Base-by-base conservation (phyloP, 1,140 invertebrate species). In the Nasonia vitripennis region DNA sequence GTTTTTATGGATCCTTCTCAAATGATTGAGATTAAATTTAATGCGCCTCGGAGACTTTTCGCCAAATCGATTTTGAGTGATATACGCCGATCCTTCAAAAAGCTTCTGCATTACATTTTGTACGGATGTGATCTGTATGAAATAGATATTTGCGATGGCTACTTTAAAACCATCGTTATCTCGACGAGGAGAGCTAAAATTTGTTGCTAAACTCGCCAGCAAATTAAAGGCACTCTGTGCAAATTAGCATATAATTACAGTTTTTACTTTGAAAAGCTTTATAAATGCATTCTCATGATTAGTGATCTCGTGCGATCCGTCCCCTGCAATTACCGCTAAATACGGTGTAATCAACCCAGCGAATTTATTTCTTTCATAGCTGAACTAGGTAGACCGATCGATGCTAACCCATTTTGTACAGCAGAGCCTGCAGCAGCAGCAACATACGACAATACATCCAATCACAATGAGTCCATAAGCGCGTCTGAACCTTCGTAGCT, bases 21-120 rank as follows among this genome's bases (percentile, higher is more conserved):
- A 31, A 71, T 27, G 23, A 71, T 71, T 27, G 70, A 34, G 70
- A 71, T 71, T 71, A 71, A 71, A 34, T n/a, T 71, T 27, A 71
- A n/a, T 11, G 27, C 14, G 55, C 6, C 3, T 20, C 55, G 55
- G 20, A n/a, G 20, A 62, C 55, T 62, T 62, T 62, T 6, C 7
- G 20, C 17, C 3, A 17, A n/a, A 34, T 71, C 70, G 31, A 34
- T 71, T 71, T 31, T 12, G 27, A 71, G 14, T 71, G 23, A 71
- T 71, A 23, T 70, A 2, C 6, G 4, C 7, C 6, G 14, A 62
- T 62, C 20, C 3, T 62, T 62, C 20, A n/a, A 62, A 62, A 62
- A 62, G 7, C 20, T 62, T 62, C 17, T 62, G 55, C 6, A 1
- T n/a, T n/a, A n/a, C n/a, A 62, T 20, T n/a, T 62, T 7, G 5